Percentiles rank a stretch among this genome's conserved stretches.
These are phyloP conservation scores for Columbina picui DNA, from an alignment of 2,113 vertebrate genomes.

Conservation along the genomic window DNA sequence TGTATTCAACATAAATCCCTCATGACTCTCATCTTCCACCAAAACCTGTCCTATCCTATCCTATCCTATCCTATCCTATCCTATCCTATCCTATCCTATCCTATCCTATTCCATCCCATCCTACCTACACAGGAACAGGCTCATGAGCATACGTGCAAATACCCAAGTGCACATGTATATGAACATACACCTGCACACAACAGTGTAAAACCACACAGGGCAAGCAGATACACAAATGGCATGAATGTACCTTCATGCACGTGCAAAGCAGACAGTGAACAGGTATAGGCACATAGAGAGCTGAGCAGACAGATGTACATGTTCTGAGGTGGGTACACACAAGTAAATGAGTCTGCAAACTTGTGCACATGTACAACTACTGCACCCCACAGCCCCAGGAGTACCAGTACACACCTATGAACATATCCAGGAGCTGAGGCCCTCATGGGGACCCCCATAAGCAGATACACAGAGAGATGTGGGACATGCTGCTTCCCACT, in stretches of 20 bases:
- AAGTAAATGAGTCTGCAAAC: background rate
- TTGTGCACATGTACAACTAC: accelerated
- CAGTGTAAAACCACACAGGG: background rate
- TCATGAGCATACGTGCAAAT: accelerated
- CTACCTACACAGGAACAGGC: background rate
- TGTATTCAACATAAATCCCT: background rate
- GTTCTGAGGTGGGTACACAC: background rate
- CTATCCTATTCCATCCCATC: too few species aligned
- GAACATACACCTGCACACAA: background rate
- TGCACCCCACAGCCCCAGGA: background rate
- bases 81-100: too few species aligned
- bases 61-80: too few species aligned
- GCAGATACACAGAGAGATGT: accelerated
- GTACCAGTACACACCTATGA: too few species aligned
- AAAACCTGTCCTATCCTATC: too few species aligned
- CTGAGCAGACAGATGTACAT: background rate
- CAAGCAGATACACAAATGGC: background rate
- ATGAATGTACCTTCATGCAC: background rate
- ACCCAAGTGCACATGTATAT: background rate
- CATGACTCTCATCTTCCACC: background rate
- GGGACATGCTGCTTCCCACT: accelerated
- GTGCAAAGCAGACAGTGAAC: background rate
- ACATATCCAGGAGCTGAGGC: background rate
- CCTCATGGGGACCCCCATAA: background rate
- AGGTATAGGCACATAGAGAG: background rate